Evolutionary conservation across 2,797 vertebrate genomes (phyloP).

Genomic region (Coccyzus lansbergi): DNA sequence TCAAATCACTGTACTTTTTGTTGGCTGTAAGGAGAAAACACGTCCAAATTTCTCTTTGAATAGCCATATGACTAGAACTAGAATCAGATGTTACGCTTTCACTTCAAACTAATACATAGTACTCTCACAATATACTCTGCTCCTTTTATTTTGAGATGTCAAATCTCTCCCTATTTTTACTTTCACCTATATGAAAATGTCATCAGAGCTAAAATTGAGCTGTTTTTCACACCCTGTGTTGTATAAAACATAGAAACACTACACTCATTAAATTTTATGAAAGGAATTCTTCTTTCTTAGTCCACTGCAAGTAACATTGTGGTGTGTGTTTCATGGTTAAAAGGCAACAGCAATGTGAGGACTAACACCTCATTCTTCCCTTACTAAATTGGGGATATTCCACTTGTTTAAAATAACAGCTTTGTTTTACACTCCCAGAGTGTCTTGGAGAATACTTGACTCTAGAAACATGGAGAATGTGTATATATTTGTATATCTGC

Average conservation of each 20-base stretch:
- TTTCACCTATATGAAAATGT: slow-evolving; percentile 67
- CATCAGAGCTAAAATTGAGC: slow-evolving; percentile 49
- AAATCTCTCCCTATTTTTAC: slow-evolving; percentile 49
- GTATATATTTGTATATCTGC: neutral
- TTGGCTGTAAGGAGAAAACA: slow-evolving; percentile 35
- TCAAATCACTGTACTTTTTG: neutral
- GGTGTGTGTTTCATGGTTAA: slow-evolving; percentile 4
- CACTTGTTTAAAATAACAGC: slow-evolving; percentile 7
- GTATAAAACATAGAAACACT: slow-evolving; percentile 50
- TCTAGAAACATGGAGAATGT: neutral
- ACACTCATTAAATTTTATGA: slow-evolving; percentile 61
- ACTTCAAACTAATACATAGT: neutral
- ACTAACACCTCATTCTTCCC: slow-evolving; percentile 1
- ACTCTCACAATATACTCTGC: neutral
- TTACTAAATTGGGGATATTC: neutral
- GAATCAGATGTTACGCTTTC: slow-evolving; percentile 56
- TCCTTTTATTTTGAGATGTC: slow-evolving; percentile 46
- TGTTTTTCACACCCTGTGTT: slow-evolving; percentile 56
- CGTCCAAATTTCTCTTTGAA: neutral
- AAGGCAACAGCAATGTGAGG: slow-evolving; percentile 33
- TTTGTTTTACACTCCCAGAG: neutral
- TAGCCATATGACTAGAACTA: neutral
- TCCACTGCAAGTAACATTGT: neutral
- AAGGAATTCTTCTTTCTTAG: slow-evolving; percentile 45
- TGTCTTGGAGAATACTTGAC: neutral